A percentile compares a stretch with the other conserved stretches of the same genome.
These are phyloP conservation scores for Neodiprion fabricii DNA, from an alignment of 1,140 invertebrate genomes.

Conservation along the genomic window DNA sequence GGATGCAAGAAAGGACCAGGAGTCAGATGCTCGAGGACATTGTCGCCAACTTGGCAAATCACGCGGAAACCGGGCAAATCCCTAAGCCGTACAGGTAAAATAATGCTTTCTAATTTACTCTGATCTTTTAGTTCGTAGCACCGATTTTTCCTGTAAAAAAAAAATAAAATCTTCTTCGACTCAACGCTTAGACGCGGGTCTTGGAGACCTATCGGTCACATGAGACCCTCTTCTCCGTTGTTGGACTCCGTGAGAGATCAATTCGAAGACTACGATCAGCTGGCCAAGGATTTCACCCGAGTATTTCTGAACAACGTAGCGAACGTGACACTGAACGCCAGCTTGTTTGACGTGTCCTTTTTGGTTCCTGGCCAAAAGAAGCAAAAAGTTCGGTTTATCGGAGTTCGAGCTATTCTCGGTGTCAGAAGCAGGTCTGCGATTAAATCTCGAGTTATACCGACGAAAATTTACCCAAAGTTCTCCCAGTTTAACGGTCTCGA, in stretches of 20 bases:
- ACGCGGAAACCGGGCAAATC: slow-evolving; percentile 93
- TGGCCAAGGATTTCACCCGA: slow-evolving; percentile 90
- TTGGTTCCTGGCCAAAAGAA: slow-evolving; percentile 86
- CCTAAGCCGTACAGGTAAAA: slow-evolving; percentile 89
- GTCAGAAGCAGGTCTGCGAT: slow-evolving; percentile 79
- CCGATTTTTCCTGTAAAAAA: slow-evolving; percentile 16
- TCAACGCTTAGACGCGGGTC: slow-evolving; percentile 72
- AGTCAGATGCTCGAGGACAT: slow-evolving; percentile 95
- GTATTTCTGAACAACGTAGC: slow-evolving; percentile 85
- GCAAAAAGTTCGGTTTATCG: slow-evolving; percentile 88
- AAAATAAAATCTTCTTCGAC: slow-evolving; percentile 23
- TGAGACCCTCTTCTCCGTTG: slow-evolving; percentile 90
- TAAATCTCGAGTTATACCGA: slow-evolving; percentile 14
- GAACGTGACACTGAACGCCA: slow-evolving; percentile 74
- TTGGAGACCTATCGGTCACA: slow-evolving; percentile 94
- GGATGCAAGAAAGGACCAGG: slow-evolving; percentile 91
- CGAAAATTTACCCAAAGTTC: slow-evolving; percentile 3
- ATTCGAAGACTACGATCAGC: slow-evolving; percentile 92
- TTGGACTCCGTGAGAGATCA: slow-evolving; percentile 90
- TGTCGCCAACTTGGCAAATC: slow-evolving; percentile 91
- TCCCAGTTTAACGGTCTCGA: slow-evolving; percentile 18
- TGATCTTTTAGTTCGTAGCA: background rate
- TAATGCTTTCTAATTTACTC: slow-evolving; percentile 11
- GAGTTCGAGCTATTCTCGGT: slow-evolving; percentile 88
- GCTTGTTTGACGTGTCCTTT: slow-evolving; percentile 90